These are phyloP conservation scores for Petrocephalus zakoni DNA, from an alignment of 2,113 vertebrate species.

Conservation along the genomic window DNA sequence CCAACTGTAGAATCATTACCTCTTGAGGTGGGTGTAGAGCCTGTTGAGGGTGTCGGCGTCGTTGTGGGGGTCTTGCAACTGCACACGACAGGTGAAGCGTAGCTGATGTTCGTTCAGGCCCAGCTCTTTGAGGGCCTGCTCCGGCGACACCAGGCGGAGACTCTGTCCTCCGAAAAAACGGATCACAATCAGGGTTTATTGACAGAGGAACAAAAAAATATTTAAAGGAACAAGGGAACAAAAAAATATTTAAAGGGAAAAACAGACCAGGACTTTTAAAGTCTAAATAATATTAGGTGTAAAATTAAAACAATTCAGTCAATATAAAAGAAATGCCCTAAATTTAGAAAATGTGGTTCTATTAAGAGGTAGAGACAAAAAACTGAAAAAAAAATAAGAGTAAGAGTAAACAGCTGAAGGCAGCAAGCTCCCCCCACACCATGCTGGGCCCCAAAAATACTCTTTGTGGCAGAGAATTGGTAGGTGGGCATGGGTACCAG, in stretches of 20 bases:
- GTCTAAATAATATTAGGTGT: neutral
- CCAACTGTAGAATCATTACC: constrained; percentile 47
- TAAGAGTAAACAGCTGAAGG: neutral
- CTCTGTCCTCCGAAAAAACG: constrained; percentile 54
- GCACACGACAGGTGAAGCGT: constrained; percentile 89
- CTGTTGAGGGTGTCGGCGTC: constrained; percentile 76
- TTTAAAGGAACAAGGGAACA: neutral
- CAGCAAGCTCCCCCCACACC: neutral
- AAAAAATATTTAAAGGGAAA: neutral
- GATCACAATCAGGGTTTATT: neutral
- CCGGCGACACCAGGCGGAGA: constrained; percentile 81
- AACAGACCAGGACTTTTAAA: neutral
- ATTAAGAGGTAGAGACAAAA: neutral
- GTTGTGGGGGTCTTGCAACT: constrained; percentile 82
- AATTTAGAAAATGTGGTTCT: neutral
- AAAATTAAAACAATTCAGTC: neutral
- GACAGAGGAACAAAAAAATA: neutral
- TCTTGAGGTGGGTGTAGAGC: constrained; percentile 85
- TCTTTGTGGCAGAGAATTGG: neutral
- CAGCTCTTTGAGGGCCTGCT: constrained; percentile 91
- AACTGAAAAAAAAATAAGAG: neutral
- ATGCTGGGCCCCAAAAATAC: neutral
- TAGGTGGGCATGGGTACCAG: neutral
- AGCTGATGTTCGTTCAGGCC: constrained; percentile 88
- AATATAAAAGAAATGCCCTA: neutral